Conservation (phyloP, 2,888 invertebrate genomes). For the Lordiphosa fenestrarum region DNA sequence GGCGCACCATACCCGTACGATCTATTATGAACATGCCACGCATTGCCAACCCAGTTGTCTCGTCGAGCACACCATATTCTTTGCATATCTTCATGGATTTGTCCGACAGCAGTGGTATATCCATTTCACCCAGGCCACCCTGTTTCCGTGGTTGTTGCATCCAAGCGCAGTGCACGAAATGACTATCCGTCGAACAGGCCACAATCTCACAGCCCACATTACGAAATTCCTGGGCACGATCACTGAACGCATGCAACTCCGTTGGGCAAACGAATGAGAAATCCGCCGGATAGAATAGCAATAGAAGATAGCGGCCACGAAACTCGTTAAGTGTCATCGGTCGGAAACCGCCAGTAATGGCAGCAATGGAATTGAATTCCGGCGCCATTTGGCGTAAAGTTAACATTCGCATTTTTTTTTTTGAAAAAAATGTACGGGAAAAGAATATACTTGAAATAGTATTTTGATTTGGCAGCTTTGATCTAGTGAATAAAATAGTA, state of each 20-base stretch:
- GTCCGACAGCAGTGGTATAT: constrained; percentile 95
- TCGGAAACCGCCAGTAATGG: constrained; percentile 15
- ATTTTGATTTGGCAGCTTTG: too few species aligned
- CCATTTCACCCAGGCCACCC: constrained; percentile 95
- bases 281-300: constrained; percentile 94
- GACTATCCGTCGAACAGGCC: constrained; percentile 96
- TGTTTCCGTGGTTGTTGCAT: constrained; percentile 94
- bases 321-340: constrained; percentile 84
- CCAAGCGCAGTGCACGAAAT: constrained; percentile 98
- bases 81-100: constrained; percentile 91
- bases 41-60: constrained; percentile 93
- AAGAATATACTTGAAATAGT: neutral
- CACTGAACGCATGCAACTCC: constrained; percentile 98
- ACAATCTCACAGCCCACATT: constrained; percentile 91
- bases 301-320: constrained; percentile 90
- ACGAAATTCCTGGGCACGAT: constrained; percentile 89
- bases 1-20: constrained; percentile 89
- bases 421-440: too few species aligned
- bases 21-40: constrained; percentile 98
- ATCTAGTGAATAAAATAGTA: too few species aligned
- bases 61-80: constrained; percentile 93
- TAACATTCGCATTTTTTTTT: constrained; percentile 34
- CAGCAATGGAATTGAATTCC: constrained; percentile 41
- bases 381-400: constrained; percentile 42
- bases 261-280: constrained; percentile 94